A percentile compares a stretch with the other conserved stretches of the same genome.
Conservation (phyloP, 2,888 invertebrate species). For the Galerucella nymphaeae region DNA sequence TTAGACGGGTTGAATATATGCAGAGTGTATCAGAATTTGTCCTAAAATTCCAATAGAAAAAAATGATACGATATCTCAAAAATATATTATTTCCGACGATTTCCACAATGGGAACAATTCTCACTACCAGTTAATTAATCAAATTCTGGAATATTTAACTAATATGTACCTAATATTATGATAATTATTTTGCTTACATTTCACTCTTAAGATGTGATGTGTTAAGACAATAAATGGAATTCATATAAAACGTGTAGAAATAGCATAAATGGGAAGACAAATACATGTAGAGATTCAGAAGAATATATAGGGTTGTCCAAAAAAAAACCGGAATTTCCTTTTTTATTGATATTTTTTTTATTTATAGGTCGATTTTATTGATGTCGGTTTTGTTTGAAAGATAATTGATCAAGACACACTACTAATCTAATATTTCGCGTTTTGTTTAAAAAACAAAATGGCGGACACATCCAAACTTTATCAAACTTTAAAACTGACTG, state of each 20-base stretch:
- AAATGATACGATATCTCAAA: background rate
- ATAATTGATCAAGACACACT: too few species aligned
- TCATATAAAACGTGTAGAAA: background rate
- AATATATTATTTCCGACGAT: background rate
- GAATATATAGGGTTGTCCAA: too few species aligned
- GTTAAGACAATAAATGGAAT: background rate
- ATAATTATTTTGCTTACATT: conserved; percentile 1
- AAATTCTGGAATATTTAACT: conserved; percentile 2
- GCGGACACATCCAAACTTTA: too few species aligned
- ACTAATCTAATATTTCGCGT: too few species aligned
- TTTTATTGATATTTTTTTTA: too few species aligned
- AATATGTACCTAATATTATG: background rate
- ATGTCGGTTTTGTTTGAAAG: too few species aligned
- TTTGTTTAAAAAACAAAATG: too few species aligned
- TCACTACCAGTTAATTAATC: background rate
- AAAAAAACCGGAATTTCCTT: too few species aligned
- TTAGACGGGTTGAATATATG: background rate
- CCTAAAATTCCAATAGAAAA: background rate
- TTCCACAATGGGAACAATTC: conserved; percentile 1
- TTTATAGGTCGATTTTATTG: too few species aligned
- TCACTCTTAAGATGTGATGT: background rate
- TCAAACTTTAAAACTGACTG: too few species aligned
- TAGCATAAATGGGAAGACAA: background rate
- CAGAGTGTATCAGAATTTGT: background rate
- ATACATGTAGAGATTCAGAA: background rate